Evolutionary conservation across 2,888 invertebrate species (phyloP), one percentile per base, ranked within the genome.

Genomic region (Petrolisthes manimaculis): DNA sequence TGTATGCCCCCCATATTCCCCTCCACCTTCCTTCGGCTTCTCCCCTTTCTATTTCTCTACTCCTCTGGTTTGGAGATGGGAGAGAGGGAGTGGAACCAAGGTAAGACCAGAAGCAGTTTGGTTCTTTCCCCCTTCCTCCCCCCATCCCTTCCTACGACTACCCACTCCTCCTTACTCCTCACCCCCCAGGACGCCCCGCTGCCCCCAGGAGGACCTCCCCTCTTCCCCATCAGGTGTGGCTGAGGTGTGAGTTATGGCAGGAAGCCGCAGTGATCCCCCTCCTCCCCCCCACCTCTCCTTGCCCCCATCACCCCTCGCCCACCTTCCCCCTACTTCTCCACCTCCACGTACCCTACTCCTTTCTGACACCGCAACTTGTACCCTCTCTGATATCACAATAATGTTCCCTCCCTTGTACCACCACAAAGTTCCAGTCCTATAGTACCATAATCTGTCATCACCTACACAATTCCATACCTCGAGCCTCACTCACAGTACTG

Each of bases 221-320:
- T 14, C 9, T 61, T 14, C 37, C 37, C 37, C 37, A 37, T 37
- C 37, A 37, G 37, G 37, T 18, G 61, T 5, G 51, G 18, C 77
- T 77, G 37, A 18, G 37, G 77, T 37, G 55, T 79, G 80, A 56
- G 56, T 80, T 80, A 80, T 21, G 18, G 56, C 56, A 80, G 80
- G 80, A 80, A 80, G 80, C 56, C 12, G 6, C 5, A 24, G 80
- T 9, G 9, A 9, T 8, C 74, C 54, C 55, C 55, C 55, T 55
- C 77, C 12, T 80, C 24, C 53, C 67, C 54, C 54, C 1, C 55
- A 18, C 24, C 67, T 67, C 82, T 53, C 51, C 51, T 51, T 51
- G 18, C 78, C 21, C 4, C 53, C 3, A 14, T 51, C 53, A 18
- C n/a, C 51, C 79, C 21, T 54, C 53, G 0, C 9, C 77, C 9